Evolutionary conservation across 1,140 invertebrate species (phyloP).

Genomic region (Monochamus saltuarius): DNA sequence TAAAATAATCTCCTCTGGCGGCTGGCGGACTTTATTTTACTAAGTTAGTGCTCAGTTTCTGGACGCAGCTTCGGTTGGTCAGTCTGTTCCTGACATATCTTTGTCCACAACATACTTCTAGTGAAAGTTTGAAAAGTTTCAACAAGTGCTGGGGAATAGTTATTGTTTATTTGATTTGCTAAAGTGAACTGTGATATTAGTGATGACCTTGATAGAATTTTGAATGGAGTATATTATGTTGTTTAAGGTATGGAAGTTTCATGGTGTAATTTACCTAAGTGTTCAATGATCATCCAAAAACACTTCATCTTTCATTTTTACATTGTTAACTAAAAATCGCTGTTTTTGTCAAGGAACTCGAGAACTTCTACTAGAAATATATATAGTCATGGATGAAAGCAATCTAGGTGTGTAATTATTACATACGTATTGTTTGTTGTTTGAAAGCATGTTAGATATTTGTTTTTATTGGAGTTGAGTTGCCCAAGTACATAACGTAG

Average conservation of each 20-base stretch:
- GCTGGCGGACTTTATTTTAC: conserved; percentile 7
- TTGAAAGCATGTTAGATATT: conserved; percentile 24
- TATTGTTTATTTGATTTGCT: not conserved
- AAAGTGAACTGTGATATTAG: conserved; percentile 6
- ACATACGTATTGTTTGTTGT: conserved; percentile 31
- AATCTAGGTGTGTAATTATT: conserved; percentile 44
- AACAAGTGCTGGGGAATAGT: conserved; percentile 1
- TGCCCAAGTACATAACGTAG: not conserved
- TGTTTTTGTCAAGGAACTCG: conserved; percentile 14
- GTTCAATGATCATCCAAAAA: not conserved
- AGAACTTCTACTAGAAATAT: conserved; percentile 24
- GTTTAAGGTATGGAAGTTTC: conserved; percentile 12
- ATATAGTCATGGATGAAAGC: conserved; percentile 43
- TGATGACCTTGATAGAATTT: conserved; percentile 6
- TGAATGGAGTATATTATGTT: conserved; percentile 16
- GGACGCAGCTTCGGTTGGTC: not conserved
- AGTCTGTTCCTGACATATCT: not conserved
- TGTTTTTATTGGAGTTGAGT: conserved; percentile 7
- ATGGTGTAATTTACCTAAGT: not conserved
- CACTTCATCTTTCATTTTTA: conserved; percentile 2
- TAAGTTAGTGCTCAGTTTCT: conserved; percentile 1
- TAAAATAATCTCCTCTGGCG: conserved; percentile 29
- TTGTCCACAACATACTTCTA: conserved; percentile 1
- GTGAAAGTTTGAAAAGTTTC: conserved; percentile 6
- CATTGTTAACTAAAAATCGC: conserved; percentile 5